Evolutionary conservation across 2,888 invertebrate genomes (phyloP), one percentile per base, ranked within the genome.

Genomic region (Macrophya annulata): DNA sequence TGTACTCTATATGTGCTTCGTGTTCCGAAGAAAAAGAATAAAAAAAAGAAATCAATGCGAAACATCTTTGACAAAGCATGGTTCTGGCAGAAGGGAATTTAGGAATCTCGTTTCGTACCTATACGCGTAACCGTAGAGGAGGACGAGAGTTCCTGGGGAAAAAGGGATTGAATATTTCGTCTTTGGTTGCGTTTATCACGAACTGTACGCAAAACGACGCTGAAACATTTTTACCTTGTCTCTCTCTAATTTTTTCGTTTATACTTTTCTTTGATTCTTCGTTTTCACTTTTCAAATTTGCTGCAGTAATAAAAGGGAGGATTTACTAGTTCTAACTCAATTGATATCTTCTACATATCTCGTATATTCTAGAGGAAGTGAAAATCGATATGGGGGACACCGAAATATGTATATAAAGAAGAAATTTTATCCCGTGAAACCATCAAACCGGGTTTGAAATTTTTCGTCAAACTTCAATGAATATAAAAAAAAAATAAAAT

Each of bases 41-140:
- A n/a, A n/a, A n/a, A n/a, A 74, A 31, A 31, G 3, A 81, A 81
- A 62, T 81, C 81, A 40, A 43, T 59, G 81, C 81, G 21, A 62
- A 81, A 59, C 81, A 81, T 51, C 77, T 77, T 77, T 51, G 37
- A 59, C 37, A 79, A 43, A 59, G 43, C 40, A 79, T 77, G 51
- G n/a, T 48, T 51, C 51, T 51, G 25, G 31, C 8, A 77, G 31
- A 51, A 25, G 51, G 55, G 31, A 77, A 55, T 55, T 77, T n/a
- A 17, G 37, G 51, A 37, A n/a, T 31, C 51, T 77, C 77, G 77
- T 77, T 77, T 55, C 77, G 77, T 55, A 55, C n/a, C 12, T 72
- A 48, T 12, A n/a, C 62, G 76, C 21, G 51, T 55, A 51, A 55
- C 51, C 17, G 31, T 77, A 37, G n/a, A 17, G 25, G 81, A 55